phyloP scores from a whole-genome alignment of 2,797 vertebrate genomes.

The Tachyglossus aculeatus region DNA sequence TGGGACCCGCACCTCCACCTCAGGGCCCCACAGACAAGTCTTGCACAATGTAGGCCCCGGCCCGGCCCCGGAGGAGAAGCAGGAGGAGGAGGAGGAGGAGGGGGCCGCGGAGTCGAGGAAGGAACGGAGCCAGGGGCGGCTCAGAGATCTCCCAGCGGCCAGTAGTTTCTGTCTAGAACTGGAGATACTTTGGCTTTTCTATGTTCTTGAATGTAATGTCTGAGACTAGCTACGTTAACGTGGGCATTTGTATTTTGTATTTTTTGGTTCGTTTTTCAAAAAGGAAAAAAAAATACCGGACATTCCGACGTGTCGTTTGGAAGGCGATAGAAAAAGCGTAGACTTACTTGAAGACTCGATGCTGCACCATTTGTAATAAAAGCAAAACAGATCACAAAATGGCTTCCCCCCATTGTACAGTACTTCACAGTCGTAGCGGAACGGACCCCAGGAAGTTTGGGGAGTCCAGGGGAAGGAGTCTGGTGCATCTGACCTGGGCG shows the following conservation, averaged over 20 bases:
- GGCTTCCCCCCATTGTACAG: slow-evolving; percentile 75
- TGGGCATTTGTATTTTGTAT: slow-evolving; percentile 79
- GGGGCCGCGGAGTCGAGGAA: slow-evolving; percentile 52
- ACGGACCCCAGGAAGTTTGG: slow-evolving; percentile 25
- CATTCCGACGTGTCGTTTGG: slow-evolving; percentile 70
- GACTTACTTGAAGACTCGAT: slow-evolving; percentile 82
- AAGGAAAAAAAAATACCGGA: too few species aligned
- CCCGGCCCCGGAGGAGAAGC: slow-evolving; percentile 58
- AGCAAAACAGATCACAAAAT: slow-evolving; percentile 81
- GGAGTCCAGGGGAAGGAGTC: not conserved
- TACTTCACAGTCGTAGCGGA: slow-evolving; percentile 71
- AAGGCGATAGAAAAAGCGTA: slow-evolving; percentile 70
- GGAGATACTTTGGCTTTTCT: slow-evolving; percentile 86
- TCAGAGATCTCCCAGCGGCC: slow-evolving; percentile 71
- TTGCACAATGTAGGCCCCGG: slow-evolving; percentile 91
- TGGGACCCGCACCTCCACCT: slow-evolving; percentile 79
- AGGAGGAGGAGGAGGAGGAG: slow-evolving; percentile 44
- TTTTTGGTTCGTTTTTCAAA: slow-evolving; percentile 67
- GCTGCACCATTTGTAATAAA: slow-evolving; percentile 78
- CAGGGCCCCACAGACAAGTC: slow-evolving; percentile 94
- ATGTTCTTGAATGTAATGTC: slow-evolving; percentile 86
- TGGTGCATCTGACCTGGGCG: too few species aligned
- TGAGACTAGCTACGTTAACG: slow-evolving; percentile 87
- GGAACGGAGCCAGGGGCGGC: slow-evolving; percentile 62
- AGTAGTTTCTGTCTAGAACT: slow-evolving; percentile 84